Conservation (phyloP, 2,113 vertebrate species). For the Columbina picui region DNA sequence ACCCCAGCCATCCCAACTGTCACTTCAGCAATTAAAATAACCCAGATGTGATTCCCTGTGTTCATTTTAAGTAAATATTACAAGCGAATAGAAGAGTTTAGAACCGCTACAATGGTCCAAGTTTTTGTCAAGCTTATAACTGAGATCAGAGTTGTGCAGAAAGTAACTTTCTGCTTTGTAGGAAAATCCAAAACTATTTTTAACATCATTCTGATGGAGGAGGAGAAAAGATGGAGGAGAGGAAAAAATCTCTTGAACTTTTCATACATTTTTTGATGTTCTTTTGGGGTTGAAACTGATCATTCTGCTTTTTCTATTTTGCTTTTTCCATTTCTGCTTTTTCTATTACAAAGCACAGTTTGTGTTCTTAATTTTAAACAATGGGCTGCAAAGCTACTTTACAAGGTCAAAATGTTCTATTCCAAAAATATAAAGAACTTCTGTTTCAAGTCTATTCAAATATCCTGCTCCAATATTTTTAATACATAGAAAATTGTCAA, state of each 20-base stretch:
- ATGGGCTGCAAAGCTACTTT: neutral
- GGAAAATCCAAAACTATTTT: neutral
- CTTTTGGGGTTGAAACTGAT: neutral
- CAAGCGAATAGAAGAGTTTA: neutral
- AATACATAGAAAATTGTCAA: neutral
- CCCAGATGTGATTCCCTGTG: neutral
- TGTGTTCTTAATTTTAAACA: constrained; percentile 18
- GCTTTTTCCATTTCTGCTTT: neutral
- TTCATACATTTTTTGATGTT: neutral
- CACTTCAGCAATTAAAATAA: neutral
- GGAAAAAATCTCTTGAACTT: neutral
- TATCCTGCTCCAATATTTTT: neutral
- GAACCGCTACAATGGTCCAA: neutral
- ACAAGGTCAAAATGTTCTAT: neutral
- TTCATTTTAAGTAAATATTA: neutral
- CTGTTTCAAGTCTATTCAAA: neutral
- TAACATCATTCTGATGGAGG: neutral
- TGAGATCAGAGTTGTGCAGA: neutral
- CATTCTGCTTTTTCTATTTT: neutral
- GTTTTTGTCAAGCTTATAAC: neutral
- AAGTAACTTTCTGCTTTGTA: neutral
- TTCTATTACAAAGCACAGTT: neutral
- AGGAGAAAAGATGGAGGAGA: neutral
- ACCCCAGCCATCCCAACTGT: neutral
- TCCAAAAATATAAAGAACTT: neutral